phyloP scores from a whole-genome alignment of 2,888 invertebrate species.

The Caenorhabditis sp. region DNA sequence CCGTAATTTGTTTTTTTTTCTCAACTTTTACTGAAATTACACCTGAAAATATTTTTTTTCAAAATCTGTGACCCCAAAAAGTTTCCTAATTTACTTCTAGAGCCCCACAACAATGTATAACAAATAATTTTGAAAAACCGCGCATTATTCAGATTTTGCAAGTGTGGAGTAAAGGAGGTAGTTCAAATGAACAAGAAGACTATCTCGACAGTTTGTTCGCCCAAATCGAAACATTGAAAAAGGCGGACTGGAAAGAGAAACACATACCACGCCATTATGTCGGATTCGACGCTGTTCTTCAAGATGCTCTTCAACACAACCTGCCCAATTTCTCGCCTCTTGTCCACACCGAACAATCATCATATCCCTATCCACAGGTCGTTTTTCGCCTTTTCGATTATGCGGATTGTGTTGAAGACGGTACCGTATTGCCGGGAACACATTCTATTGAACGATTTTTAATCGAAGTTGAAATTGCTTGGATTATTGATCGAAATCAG shows the following conservation, averaged over 20 bases:
- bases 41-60: no score
- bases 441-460: conserved; percentile 96
- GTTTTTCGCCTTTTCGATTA: conserved; percentile 95
- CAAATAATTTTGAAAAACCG: background rate
- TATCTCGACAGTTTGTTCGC: conserved; percentile 97
- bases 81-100: no score
- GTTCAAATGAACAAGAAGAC: conserved; percentile 92
- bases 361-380: conserved; percentile 92
- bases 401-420: conserved; percentile 90
- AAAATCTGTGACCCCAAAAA: no score
- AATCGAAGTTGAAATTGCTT: conserved; percentile 94
- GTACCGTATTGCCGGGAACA: conserved; percentile 83
- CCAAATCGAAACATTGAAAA: conserved; percentile 85
- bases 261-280: conserved; percentile 83
- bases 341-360: conserved; percentile 86
- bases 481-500: conserved; percentile 87
- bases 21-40: no score
- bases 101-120: background rate
- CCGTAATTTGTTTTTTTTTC: no score
- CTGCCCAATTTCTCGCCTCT: conserved; percentile 87
- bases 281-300: conserved; percentile 91
- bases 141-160: conserved; percentile 79
- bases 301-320: conserved; percentile 94
- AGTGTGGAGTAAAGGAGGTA: conserved; percentile 79
- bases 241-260: conserved; percentile 83